A percentile compares a stretch with the other conserved stretches of the same genome.
Evolutionary conservation across 2,888 invertebrate species (phyloP).

Genomic region (Dioctria rufipes): DNA sequence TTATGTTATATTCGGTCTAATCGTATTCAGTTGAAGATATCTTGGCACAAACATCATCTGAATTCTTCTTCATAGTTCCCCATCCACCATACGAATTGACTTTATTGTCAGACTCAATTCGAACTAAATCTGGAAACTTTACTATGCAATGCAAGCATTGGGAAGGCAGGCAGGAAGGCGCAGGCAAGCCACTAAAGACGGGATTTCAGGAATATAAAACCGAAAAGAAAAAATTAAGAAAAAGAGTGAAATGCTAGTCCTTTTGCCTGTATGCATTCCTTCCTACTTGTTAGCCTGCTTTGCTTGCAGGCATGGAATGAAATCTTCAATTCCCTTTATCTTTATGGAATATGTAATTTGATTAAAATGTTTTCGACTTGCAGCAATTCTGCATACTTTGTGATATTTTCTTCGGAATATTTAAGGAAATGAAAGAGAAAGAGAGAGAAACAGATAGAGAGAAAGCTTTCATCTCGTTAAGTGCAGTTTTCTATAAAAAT

Average conservation of each 20-base stretch:
- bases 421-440: too few relatives aligned
- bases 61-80: background rate
- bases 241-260: background rate
- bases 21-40: slow-evolving; percentile 39
- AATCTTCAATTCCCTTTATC: slow-evolving; percentile 40
- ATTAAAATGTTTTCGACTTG: slow-evolving; percentile 52
- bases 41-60: slow-evolving; percentile 33
- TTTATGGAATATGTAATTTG: slow-evolving; percentile 51
- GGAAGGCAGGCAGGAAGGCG: too few relatives aligned
- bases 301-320: background rate
- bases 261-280: too few relatives aligned
- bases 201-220: slow-evolving; percentile 24
- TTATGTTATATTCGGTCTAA: slow-evolving; percentile 18
- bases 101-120: slow-evolving; percentile 45
- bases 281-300: background rate
- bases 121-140: slow-evolving; percentile 41
- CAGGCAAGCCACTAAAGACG: slow-evolving; percentile 19
- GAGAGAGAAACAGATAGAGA: background rate
- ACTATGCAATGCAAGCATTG: background rate
- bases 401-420: background rate
- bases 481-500: slow-evolving; percentile 39
- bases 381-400: slow-evolving; percentile 39
- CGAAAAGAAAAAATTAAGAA: slow-evolving; percentile 8
- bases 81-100: slow-evolving; percentile 30
- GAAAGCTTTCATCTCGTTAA: slow-evolving; percentile 35